Percentiles rank a stretch among this genome's conserved stretches.
Evolutionary conservation across 2,113 vertebrate species (phyloP).

Genomic region (Podarcis muralis): DNA sequence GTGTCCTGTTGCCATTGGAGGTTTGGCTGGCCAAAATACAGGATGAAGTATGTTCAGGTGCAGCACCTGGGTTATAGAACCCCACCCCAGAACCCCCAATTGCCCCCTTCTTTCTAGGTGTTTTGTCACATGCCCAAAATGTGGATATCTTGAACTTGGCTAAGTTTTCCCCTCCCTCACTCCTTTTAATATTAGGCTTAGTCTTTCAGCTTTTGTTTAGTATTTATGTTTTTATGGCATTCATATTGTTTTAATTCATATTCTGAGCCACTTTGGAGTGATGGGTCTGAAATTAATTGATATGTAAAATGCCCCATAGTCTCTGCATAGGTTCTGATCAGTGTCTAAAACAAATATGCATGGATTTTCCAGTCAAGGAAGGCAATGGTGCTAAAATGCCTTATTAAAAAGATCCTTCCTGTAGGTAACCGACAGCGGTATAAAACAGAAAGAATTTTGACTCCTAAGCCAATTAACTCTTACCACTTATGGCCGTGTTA

Average conservation of each 20-base stretch:
- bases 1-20: not conserved
- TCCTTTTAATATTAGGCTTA: not conserved
- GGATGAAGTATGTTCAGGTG: not conserved
- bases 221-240: not conserved
- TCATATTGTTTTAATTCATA: not conserved
- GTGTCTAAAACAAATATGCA: not conserved
- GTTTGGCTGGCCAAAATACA: not conserved
- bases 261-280: not conserved
- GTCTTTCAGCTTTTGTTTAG: not conserved
- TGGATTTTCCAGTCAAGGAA: not conserved
- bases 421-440: not conserved
- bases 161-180: not conserved
- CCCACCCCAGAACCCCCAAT: not conserved
- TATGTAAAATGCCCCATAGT: not conserved
- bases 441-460: not conserved
- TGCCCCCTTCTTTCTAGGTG: not conserved
- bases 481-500: not conserved
- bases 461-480: slow-evolving; percentile 9
- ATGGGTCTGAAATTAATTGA: not conserved
- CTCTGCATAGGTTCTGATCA: not conserved
- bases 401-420: not conserved
- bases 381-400: not conserved
- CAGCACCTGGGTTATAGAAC: not conserved
- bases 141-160: not conserved
- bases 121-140: not conserved